These are phyloP conservation scores for Leptinotarsa lineolata DNA, from an alignment of 1,140 invertebrate genomes.

Conservation along the genomic window DNA sequence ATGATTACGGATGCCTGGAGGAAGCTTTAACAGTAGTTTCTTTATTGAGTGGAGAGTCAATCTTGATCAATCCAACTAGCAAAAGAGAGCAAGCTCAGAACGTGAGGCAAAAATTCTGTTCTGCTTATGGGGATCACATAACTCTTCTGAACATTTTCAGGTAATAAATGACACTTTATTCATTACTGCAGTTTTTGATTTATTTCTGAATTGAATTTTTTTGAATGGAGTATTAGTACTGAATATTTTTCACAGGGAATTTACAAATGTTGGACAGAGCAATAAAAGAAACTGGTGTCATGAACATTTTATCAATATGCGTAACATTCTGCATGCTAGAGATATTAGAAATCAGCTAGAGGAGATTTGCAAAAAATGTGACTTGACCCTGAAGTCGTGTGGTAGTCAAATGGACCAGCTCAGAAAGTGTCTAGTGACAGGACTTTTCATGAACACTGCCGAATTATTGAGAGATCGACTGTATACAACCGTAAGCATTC, in stretches of 20 bases:
- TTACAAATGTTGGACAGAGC: conserved; percentile 71
- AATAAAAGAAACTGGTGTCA: conserved; percentile 84
- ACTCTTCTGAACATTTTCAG: conserved; percentile 89
- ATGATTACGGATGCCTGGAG: conserved; percentile 80
- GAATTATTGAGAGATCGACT: conserved; percentile 76
- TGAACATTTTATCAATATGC: conserved; percentile 85
- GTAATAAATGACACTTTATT: background rate
- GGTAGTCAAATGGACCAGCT: conserved; percentile 73
- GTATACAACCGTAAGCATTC: conserved; percentile 70
- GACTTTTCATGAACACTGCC: conserved; percentile 89
- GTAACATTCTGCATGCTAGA: conserved; percentile 82
- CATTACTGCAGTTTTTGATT: too few species aligned
- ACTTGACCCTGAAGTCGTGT: conserved; percentile 69
- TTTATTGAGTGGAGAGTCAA: conserved; percentile 63
- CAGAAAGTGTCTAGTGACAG: conserved; percentile 78
- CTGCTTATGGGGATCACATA: conserved; percentile 89
- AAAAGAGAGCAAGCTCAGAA: conserved; percentile 70
- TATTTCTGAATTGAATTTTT: too few species aligned
- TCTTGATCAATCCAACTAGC: conserved; percentile 62
- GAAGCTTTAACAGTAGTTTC: conserved; percentile 73
- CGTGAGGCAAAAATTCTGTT: conserved; percentile 80
- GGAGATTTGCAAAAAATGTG: conserved; percentile 73
- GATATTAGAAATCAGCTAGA: conserved; percentile 84
- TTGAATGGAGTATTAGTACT: too few species aligned
- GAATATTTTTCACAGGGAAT: conserved; percentile 58